A percentile compares a stretch with the other conserved stretches of the same genome.
Conservation (phyloP, 1,140 invertebrate genomes). For the Heliconius hewitsoni region DNA sequence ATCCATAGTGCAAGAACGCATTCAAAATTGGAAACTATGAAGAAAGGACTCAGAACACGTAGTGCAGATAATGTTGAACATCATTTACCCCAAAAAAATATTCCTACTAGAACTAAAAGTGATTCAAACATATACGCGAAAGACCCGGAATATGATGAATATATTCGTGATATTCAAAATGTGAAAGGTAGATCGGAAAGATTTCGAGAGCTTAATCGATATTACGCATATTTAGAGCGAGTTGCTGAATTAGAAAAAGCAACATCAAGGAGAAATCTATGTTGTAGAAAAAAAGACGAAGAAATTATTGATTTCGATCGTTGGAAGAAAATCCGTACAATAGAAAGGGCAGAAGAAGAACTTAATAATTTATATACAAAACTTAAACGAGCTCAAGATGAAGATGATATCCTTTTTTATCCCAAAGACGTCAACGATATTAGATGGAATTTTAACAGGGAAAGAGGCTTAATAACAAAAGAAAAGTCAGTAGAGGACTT, state of each 20-base stretch:
- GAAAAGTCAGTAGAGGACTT: conserved; percentile 94
- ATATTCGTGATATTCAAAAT: conserved; percentile 87
- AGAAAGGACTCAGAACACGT: conserved; percentile 81
- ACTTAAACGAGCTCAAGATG: conserved; percentile 88
- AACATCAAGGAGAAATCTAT: conserved; percentile 86
- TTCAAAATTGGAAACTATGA: conserved; percentile 58
- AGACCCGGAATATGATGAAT: conserved; percentile 85
- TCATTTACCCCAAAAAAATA: conserved; percentile 40
- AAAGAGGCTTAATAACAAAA: conserved; percentile 89
- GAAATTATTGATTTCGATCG: conserved; percentile 93
- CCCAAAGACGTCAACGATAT: conserved; percentile 86
- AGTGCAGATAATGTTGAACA: conserved; percentile 84
- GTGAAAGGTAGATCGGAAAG: conserved; percentile 88
- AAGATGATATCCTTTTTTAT: conserved; percentile 91
- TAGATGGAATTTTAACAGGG: conserved; percentile 87
- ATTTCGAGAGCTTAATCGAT: conserved; percentile 92
- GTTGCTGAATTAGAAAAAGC: conserved; percentile 90
- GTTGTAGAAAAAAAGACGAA: conserved; percentile 86
- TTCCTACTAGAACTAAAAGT: conserved; percentile 53
- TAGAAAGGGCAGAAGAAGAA: conserved; percentile 91
- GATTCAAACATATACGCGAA: conserved; percentile 65
- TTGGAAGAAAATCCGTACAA: conserved; percentile 90
- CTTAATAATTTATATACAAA: conserved; percentile 89
- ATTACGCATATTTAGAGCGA: conserved; percentile 93
- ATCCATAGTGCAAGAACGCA: conserved; percentile 81